A percentile compares a stretch with the other conserved stretches of the same genome.
Evolutionary conservation across 2,113 vertebrate species (phyloP).

Genomic region (Alouatta palliata): DNA sequence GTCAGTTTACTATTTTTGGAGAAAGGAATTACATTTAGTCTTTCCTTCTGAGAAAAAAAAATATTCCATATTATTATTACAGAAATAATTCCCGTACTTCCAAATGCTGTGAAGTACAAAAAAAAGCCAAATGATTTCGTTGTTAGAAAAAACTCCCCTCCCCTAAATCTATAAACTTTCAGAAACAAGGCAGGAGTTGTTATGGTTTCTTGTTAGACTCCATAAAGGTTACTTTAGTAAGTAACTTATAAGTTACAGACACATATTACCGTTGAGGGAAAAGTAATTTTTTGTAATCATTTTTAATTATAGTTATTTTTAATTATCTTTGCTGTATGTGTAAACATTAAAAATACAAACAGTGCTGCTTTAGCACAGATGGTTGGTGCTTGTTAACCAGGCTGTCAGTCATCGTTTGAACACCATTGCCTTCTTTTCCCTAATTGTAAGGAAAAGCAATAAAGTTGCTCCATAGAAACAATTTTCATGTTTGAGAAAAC

Average conservation of each 20-base stretch:
- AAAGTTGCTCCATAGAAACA: slow-evolving; percentile 69
- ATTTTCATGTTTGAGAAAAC: slow-evolving; percentile 70
- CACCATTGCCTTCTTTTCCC: slow-evolving; percentile 78
- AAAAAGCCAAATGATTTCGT: slow-evolving; percentile 63
- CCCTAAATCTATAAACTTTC: slow-evolving; percentile 74
- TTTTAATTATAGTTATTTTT: slow-evolving; percentile 92
- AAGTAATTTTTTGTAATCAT: slow-evolving; percentile 90
- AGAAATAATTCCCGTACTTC: slow-evolving; percentile 68
- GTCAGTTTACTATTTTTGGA: slow-evolving; percentile 37
- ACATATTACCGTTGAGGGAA: slow-evolving; percentile 84
- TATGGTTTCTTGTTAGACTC: slow-evolving; percentile 69
- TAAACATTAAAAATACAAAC: slow-evolving; percentile 89
- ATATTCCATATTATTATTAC: not conserved
- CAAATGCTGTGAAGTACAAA: slow-evolving; percentile 62
- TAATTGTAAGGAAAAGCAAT: slow-evolving; percentile 80
- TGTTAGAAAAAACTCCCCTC: not conserved
- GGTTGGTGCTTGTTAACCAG: slow-evolving; percentile 82
- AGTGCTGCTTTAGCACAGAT: slow-evolving; percentile 85
- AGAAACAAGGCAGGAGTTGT: slow-evolving; percentile 65
- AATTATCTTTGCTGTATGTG: slow-evolving; percentile 89
- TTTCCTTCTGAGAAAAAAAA: slow-evolving; percentile 28
- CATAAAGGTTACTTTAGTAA: slow-evolving; percentile 81
- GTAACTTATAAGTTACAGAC: slow-evolving; percentile 84
- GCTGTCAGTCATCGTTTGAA: slow-evolving; percentile 83
- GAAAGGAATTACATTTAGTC: slow-evolving; percentile 71